Conservation (phyloP, 1,140 invertebrate genomes). For the Acromyrmex charruanus region DNA sequence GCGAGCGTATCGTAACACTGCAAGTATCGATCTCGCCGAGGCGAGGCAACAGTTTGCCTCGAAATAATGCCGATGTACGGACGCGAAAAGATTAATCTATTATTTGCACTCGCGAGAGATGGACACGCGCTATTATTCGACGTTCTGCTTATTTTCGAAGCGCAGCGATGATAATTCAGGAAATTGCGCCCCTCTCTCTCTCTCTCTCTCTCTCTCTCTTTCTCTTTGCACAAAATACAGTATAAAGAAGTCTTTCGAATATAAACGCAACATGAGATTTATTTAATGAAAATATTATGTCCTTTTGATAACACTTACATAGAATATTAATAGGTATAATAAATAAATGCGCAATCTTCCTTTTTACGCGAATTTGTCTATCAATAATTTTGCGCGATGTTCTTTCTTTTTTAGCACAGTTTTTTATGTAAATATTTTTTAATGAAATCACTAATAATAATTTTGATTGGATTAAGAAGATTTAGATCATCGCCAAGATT, state of each 20-base stretch:
- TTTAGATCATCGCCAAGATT: not conserved
- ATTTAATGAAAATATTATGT: slow-evolving; percentile 5
- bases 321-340: not conserved
- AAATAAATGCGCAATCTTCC: not conserved
- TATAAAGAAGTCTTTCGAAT: not conserved
- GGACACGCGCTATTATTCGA: slow-evolving; percentile 38
- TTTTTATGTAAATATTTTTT: not conserved
- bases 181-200: not conserved
- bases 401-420: not conserved
- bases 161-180: not conserved
- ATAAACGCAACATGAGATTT: not conserved
- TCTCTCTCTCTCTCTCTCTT: no score
- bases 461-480: slow-evolving; percentile 17
- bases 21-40: slow-evolving; percentile 58
- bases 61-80: slow-evolving; percentile 58
- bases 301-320: not conserved
- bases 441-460: not conserved
- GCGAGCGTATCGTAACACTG: slow-evolving; percentile 41
- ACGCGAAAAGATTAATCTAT: slow-evolving; percentile 57
- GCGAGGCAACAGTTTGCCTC: slow-evolving; percentile 66
- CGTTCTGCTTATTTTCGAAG: not conserved
- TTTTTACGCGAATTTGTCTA: not conserved
- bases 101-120: slow-evolving; percentile 43
- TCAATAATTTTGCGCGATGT: not conserved
- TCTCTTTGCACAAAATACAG: not conserved